Conservation (phyloP, 2,113 vertebrate genomes). For the Electrona antarctica region DNA sequence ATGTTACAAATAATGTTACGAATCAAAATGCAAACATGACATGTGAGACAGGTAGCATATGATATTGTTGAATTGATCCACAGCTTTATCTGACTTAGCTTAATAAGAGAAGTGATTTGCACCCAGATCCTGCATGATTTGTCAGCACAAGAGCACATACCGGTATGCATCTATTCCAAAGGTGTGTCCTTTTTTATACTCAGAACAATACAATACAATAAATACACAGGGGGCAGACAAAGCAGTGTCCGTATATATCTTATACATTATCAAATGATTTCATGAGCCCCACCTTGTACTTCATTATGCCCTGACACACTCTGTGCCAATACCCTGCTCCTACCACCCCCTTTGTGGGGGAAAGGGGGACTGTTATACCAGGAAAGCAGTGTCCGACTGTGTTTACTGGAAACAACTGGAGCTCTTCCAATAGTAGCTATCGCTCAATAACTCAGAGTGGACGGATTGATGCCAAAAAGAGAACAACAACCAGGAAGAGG, state of each 20-base stretch:
- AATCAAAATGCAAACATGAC: neutral
- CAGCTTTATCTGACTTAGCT: neutral
- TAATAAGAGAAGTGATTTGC: too few relatives aligned
- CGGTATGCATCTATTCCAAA: neutral
- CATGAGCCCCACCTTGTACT: conserved; percentile 14
- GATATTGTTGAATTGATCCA: neutral
- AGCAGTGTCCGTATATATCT: neutral
- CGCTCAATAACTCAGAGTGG: conserved; percentile 62
- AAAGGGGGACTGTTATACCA: conserved; percentile 63
- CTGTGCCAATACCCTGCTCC: conserved; percentile 30
- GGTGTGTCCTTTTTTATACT: neutral
- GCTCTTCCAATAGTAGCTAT: conserved; percentile 64
- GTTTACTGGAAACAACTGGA: conserved; percentile 79
- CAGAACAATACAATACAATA: too few relatives aligned
- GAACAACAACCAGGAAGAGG: conserved; percentile 32
- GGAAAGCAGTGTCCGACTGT: conserved; percentile 62
- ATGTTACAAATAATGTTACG: neutral
- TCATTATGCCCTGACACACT: neutral
- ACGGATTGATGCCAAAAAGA: conserved; percentile 55
- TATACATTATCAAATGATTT: conserved; percentile 5
- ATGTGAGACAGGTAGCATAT: neutral
- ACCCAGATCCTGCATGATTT: too few relatives aligned
- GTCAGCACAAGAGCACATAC: too few relatives aligned
- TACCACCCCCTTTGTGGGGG: conserved; percentile 64
- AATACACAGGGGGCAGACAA: conserved; percentile 2